Evolutionary conservation across 2,888 invertebrate species (phyloP).

Genomic region (Rotaria sp.): DNA sequence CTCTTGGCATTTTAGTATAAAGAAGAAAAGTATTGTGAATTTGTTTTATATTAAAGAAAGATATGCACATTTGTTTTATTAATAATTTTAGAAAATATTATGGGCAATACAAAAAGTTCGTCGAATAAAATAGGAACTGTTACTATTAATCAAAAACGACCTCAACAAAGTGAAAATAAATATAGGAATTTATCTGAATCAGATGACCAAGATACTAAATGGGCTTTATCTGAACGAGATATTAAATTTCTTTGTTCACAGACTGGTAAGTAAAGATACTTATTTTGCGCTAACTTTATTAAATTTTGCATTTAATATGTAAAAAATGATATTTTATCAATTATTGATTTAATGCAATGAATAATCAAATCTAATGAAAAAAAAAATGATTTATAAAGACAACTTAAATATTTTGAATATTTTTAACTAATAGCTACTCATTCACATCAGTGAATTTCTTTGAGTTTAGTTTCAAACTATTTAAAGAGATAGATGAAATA

Average conservation of each 20-base stretch:
- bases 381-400: no score
- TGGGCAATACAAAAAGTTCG: neutral
- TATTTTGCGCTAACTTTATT: neutral
- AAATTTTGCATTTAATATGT: no score
- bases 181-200: neutral
- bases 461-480: no score
- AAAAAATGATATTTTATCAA: no score
- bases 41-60: neutral
- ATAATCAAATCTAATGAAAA: no score
- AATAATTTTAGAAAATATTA: neutral
- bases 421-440: no score
- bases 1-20: neutral
- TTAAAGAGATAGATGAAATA: no score
- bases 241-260: neutral
- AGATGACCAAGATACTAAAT: neutral
- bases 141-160: neutral
- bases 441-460: no score
- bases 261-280: neutral
- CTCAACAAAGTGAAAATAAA: neutral
- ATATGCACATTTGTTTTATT: neutral
- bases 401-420: no score
- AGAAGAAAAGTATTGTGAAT: neutral
- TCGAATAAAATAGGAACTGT: neutral
- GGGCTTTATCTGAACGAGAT: neutral
- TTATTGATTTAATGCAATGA: no score